These are phyloP conservation scores for Drosophila hamatofila DNA, from an alignment of 2,888 invertebrate genomes.

Conservation along the genomic window DNA sequence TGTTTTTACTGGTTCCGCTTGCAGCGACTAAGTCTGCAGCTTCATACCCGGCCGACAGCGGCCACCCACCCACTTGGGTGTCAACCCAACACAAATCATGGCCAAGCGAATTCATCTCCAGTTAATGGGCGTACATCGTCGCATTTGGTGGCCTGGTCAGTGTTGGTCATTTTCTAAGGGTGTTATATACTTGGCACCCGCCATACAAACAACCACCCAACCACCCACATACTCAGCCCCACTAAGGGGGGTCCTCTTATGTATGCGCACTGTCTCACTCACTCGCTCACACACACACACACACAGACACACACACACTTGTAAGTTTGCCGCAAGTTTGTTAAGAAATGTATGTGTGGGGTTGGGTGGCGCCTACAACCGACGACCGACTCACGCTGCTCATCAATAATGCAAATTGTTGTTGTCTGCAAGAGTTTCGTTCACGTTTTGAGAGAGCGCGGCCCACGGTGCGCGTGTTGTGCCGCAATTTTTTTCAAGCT, in stretches of 20 bases:
- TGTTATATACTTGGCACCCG: conserved; percentile 68
- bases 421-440: conserved; percentile 68
- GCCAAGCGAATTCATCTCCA: conserved; percentile 76
- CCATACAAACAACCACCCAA: background rate
- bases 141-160: conserved; percentile 75
- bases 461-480: conserved; percentile 80
- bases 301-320: conserved; percentile 37
- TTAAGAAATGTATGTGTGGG: conserved; percentile 63
- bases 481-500: conserved; percentile 78
- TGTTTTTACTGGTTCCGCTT: conserved; percentile 72
- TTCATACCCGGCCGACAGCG: conserved; percentile 7
- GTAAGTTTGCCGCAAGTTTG: conserved; percentile 71
- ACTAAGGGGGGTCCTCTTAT: conserved; percentile 35
- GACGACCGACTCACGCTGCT: conserved; percentile 43
- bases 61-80: conserved; percentile 24
- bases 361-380: conserved; percentile 36
- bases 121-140: conserved; percentile 79
- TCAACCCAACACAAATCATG: conserved; percentile 75
- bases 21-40: conserved; percentile 29
- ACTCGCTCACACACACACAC: conserved; percentile 19
- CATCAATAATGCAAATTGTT: conserved; percentile 81
- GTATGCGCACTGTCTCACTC: conserved; percentile 51
- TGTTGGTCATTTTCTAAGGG: conserved; percentile 79
- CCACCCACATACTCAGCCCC: conserved; percentile 11
- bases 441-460: conserved; percentile 44